Evolutionary conservation across 2,113 vertebrate species (phyloP).

Genomic region (Ammodytes marinus): DNA sequence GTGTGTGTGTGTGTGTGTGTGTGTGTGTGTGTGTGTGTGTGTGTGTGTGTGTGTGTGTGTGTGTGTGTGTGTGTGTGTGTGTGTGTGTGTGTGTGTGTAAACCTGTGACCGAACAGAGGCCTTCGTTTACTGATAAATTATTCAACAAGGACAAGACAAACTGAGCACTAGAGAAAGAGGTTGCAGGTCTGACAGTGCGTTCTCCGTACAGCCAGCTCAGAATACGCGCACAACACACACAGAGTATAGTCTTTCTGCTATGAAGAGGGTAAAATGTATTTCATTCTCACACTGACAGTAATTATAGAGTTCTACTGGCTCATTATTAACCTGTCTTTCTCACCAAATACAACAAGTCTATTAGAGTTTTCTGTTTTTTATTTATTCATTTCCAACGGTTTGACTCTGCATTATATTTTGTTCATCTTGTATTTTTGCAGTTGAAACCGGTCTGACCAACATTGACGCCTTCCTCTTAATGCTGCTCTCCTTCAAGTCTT

Average conservation of each 20-base stretch:
- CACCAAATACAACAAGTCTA: conserved; percentile 42
- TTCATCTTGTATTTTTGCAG: neutral
- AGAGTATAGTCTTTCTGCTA: neutral
- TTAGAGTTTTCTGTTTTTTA: neutral
- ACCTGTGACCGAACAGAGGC: conserved; percentile 48
- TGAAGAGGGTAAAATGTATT: conserved; percentile 28
- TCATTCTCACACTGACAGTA: conserved; percentile 43
- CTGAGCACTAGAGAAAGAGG: conserved; percentile 43
- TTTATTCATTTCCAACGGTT: neutral
- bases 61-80: neutral
- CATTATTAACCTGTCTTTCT: conserved; percentile 57
- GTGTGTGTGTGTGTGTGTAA: conserved; percentile 34
- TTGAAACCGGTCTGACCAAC: neutral
- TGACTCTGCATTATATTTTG: neutral
- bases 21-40: too few relatives aligned
- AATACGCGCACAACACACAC: conserved; percentile 6
- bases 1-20: neutral
- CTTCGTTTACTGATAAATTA: conserved; percentile 72
- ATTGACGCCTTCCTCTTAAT: conserved; percentile 23
- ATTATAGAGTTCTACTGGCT: conserved; percentile 56
- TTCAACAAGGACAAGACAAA: conserved; percentile 77
- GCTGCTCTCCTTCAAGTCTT: conserved; percentile 10
- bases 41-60: neutral
- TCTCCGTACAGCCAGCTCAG: conserved; percentile 26
- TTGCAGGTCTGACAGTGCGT: conserved; percentile 46